A percentile compares a stretch with the other conserved stretches of the same genome.
Conservation (phyloP, 2,888 invertebrate species). For the Meganola albula region DNA sequence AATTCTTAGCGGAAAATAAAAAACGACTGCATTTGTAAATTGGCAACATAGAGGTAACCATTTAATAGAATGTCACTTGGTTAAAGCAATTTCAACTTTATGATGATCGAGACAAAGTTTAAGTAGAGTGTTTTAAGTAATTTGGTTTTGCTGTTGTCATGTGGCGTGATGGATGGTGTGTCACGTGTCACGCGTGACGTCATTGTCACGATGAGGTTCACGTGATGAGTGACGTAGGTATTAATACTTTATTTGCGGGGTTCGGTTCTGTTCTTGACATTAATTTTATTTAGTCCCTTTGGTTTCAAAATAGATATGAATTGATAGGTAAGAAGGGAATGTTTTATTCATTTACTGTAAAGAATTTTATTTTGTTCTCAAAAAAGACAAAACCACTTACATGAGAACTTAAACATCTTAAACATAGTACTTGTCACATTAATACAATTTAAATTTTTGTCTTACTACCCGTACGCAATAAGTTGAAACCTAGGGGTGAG, state of each 20-base stretch:
- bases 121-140: constrained; percentile 9
- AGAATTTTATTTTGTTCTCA: no score
- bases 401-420: no score
- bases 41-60: constrained; percentile 37
- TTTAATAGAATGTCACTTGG: constrained; percentile 8
- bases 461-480: no score
- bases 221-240: constrained; percentile 51
- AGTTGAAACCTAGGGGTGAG: no score
- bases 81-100: constrained; percentile 25
- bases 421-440: no score
- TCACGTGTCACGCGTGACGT: constrained; percentile 62
- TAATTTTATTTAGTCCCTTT: constrained; percentile 24
- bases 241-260: constrained; percentile 45
- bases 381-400: no score
- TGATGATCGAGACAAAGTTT: constrained; percentile 8
- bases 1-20: constrained; percentile 2
- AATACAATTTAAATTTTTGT: no score
- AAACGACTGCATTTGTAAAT: constrained; percentile 21
- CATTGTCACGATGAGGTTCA: constrained; percentile 57
- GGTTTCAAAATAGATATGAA: constrained; percentile 10
- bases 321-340: constrained; percentile 8
- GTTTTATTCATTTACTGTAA: constrained; percentile 9
- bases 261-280: constrained; percentile 21
- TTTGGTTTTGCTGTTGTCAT: constrained; percentile 48
- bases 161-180: constrained; percentile 65